Conservation (phyloP, 2,797 vertebrate species). For the Darevskia nairensis region DNA sequence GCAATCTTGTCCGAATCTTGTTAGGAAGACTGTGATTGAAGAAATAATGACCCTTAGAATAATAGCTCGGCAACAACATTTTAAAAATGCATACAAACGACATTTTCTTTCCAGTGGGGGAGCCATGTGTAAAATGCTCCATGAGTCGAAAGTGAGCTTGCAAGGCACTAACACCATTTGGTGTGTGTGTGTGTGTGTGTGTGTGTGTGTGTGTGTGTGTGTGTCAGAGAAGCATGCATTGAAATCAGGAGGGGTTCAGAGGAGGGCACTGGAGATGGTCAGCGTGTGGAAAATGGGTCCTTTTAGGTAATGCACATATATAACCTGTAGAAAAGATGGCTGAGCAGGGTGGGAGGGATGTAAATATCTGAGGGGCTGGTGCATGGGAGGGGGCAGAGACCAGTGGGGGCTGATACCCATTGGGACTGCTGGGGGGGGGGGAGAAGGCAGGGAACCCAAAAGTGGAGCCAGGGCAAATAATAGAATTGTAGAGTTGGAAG, state of each 20-base stretch:
- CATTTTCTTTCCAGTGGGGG: slow-evolving; percentile 42
- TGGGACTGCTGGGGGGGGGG: no score
- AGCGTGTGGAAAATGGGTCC: no score
- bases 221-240: no score
- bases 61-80: slow-evolving; percentile 55
- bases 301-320: no score
- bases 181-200: no score
- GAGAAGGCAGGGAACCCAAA: no score
- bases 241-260: neutral
- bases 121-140: neutral
- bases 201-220: no score
- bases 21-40: slow-evolving; percentile 56
- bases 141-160: slow-evolving; percentile 46
- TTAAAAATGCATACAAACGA: slow-evolving; percentile 54
- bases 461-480: no score
- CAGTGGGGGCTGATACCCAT: no score
- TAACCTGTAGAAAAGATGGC: no score
- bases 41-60: slow-evolving; percentile 68
- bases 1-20: slow-evolving; percentile 15
- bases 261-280: neutral
- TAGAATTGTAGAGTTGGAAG: no score
- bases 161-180: no score
- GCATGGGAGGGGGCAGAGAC: neutral
- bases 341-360: neutral
- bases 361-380: neutral